Conservation (phyloP, 2,797 vertebrate species). For the Scyliorhinus canicula region DNA sequence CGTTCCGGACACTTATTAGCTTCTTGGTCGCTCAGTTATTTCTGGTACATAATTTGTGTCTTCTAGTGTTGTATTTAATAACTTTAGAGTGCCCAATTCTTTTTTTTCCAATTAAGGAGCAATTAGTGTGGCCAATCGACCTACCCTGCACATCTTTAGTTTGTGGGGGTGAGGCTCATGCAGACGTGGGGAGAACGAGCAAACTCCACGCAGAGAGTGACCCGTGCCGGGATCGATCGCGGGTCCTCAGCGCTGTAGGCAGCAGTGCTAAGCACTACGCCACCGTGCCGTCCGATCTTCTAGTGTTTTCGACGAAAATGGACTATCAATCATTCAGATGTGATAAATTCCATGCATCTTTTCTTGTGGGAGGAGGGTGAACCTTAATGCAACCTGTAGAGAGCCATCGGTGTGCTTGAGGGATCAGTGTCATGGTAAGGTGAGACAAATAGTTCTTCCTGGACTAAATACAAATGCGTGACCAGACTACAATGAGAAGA, state of each 20-base stretch:
- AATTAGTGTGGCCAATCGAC: no score
- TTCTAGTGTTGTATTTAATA: not conserved
- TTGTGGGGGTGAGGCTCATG: no score
- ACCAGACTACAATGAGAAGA: not conserved
- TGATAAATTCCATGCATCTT: not conserved
- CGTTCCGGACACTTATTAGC: not conserved
- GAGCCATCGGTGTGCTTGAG: not conserved
- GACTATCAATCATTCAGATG: not conserved
- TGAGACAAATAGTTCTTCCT: not conserved
- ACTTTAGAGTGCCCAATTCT: no score
- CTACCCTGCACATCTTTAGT: no score
- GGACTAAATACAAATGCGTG: not conserved
- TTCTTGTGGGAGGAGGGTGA: not conserved
- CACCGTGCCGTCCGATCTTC: no score
- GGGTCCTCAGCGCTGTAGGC: no score
- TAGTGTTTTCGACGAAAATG: not conserved
- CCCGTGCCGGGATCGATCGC: no score
- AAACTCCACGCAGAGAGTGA: no score
- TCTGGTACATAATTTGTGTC: not conserved
- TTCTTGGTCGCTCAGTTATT: not conserved
- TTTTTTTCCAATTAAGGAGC: no score
- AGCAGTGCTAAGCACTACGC: no score
- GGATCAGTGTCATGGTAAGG: not conserved
- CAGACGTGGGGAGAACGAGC: no score
- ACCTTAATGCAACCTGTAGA: not conserved